Base-by-base conservation (phyloP, 2,888 invertebrate species). In the Eupithecia subumbrata region DNA sequence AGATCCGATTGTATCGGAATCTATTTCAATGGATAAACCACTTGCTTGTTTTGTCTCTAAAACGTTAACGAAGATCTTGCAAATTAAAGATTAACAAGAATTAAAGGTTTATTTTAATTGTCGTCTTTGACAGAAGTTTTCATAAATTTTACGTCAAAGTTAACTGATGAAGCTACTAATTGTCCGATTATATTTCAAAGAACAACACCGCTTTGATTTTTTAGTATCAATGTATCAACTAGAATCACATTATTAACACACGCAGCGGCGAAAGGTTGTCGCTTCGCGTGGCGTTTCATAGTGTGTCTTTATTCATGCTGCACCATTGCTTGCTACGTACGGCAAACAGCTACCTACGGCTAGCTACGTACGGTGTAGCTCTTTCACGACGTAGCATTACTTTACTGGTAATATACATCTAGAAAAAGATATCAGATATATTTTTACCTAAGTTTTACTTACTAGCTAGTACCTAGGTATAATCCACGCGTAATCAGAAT, bases 1-100 rank as follows among this genome's bases (percentile, higher is more conserved):
- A 34, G 18, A 34, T 64, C 64, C 64, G 64, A 64, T 64, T 34
- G 34, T 64, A 34, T 76, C 71, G 71, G 71, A 56, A 66, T 76
- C 52, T 52, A 25, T 43, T 71, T 60, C 63, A 75, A 64, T 67
- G 64, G 68, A 73, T 71, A 71, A 73, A 76, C 71, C 66, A 73
- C 48, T 73, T 73, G 73, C 76, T 76, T 74, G 71, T 76, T 73
- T 73, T 73, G 71, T 69, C 0, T 60, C 18, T 25, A 16, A 30
- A 30, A 0, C 7, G 64, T 63, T 18, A 18, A 9, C 34, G 30
- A 34, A 7, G 25, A 64, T 18, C 30, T 5, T 0, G 11, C 1
- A 40, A 9, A 40, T 40, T 9, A 40, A 40, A 40, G 9, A 40
- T 56, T 11, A 56, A 56, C 22, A 22, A 56, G 56, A 11, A 56